These are phyloP conservation scores for Dreissena polymorpha DNA, from an alignment of 1,140 invertebrate genomes.

Conservation along the genomic window DNA sequence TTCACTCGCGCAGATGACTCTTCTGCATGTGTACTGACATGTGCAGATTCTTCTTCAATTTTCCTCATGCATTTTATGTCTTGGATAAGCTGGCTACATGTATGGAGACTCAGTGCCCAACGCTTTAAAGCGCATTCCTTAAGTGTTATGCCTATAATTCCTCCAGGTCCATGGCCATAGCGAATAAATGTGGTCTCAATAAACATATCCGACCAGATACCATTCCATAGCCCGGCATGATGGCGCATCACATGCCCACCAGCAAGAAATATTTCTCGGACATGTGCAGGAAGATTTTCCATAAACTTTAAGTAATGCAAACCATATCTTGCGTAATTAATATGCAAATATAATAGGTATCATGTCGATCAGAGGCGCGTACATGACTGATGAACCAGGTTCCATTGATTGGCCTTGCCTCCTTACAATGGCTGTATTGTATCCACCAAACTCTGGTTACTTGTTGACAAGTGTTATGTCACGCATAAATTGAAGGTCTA, in stretches of 20 bases:
- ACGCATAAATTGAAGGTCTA: slow-evolving; percentile 44
- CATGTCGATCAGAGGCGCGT: slow-evolving; percentile 58
- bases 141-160: slow-evolving; percentile 55
- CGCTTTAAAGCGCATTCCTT: slow-evolving; percentile 36
- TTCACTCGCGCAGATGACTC: slow-evolving; percentile 7
- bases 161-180: slow-evolving; percentile 57
- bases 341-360: slow-evolving; percentile 52
- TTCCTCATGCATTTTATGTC: slow-evolving; percentile 22
- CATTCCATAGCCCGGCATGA: slow-evolving; percentile 48
- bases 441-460: slow-evolving; percentile 32
- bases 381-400: slow-evolving; percentile 48
- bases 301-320: slow-evolving; percentile 58
- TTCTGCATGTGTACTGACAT: slow-evolving; percentile 31
- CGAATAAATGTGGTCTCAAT: slow-evolving; percentile 62
- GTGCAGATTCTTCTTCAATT: neutral
- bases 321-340: slow-evolving; percentile 66
- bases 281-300: slow-evolving; percentile 48
- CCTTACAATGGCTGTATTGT: slow-evolving; percentile 22
- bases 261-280: slow-evolving; percentile 38
- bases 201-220: slow-evolving; percentile 61
- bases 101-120: slow-evolving; percentile 59
- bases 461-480: slow-evolving; percentile 16
- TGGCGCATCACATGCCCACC: slow-evolving; percentile 60
- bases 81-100: slow-evolving; percentile 18
- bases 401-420: slow-evolving; percentile 1